A percentile compares a stretch with the other conserved stretches of the same genome.
Conservation (phyloP, 2,888 invertebrate species). For the Euspilapteryx auroguttella region DNA sequence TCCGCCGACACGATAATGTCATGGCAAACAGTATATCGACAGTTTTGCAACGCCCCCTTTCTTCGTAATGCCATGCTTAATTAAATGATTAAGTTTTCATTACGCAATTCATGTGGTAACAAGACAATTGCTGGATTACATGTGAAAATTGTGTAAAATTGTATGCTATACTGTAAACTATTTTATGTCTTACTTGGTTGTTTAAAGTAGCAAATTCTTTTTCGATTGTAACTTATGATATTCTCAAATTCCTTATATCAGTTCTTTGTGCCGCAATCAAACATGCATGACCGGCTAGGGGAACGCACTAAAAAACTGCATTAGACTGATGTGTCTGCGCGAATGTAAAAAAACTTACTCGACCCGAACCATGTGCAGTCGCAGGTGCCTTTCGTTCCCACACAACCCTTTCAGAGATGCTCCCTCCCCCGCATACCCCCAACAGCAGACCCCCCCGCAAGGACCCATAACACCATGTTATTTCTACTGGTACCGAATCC, state of each 20-base stretch:
- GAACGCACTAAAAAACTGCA: constrained; percentile 39
- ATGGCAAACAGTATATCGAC: constrained; percentile 45
- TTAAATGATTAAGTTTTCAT: constrained; percentile 19
- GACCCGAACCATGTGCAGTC: constrained; percentile 53
- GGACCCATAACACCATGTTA: too few species aligned
- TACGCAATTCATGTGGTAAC: constrained; percentile 10
- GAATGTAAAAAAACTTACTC: constrained; percentile 45
- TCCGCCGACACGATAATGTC: constrained; percentile 48
- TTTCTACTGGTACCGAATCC: too few species aligned
- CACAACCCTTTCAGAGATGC: constrained; percentile 55
- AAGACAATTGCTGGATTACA: too few species aligned
- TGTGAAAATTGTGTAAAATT: too few species aligned
- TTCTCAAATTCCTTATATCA: constrained; percentile 4
- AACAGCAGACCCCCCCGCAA: background rate
- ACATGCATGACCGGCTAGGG: background rate
- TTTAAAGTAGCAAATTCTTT: too few species aligned
- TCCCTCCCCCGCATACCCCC: constrained; percentile 14
- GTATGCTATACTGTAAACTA: too few species aligned
- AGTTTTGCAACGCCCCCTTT: constrained; percentile 34
- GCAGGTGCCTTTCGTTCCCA: constrained; percentile 63
- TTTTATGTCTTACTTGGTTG: too few species aligned
- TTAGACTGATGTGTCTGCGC: constrained; percentile 45
- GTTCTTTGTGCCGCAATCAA: constrained; percentile 1
- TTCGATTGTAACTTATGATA: too few species aligned
- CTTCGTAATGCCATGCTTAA: constrained; percentile 15